A percentile compares a stretch with the other conserved stretches of the same genome.
These are phyloP conservation scores for Anisognathus igniventris DNA, from an alignment of 2,797 vertebrate species.

Conservation along the genomic window DNA sequence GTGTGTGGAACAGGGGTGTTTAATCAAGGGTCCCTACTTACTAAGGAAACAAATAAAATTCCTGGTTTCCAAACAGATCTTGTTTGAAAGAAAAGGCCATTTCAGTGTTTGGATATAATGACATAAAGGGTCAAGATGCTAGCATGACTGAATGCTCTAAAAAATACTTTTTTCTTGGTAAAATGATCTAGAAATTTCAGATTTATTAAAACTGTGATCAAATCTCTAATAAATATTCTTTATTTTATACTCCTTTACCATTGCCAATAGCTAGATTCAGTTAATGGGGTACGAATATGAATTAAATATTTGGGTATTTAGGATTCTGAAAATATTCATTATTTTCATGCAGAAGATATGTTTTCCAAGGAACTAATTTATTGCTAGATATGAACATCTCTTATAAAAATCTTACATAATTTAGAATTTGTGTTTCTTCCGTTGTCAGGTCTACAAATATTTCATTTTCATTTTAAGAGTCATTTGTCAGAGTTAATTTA, in stretches of 20 bases:
- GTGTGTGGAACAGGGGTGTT: not conserved
- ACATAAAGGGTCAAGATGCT: not conserved
- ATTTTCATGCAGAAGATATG: not conserved
- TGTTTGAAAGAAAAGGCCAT: not conserved
- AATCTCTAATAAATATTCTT: not conserved
- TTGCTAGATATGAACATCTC: not conserved
- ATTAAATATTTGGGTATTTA: not conserved
- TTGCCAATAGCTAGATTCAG: not conserved
- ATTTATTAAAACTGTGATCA: not conserved
- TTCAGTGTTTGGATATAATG: not conserved
- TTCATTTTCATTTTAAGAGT: not conserved
- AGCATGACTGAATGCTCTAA: not conserved
- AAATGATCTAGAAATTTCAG: not conserved
- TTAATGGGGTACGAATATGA: not conserved
- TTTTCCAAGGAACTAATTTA: not conserved
- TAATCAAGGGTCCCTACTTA: not conserved
- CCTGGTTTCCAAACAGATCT: not conserved
- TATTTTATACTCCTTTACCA: not conserved
- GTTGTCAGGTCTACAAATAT: not conserved
- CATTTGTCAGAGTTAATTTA: not conserved
- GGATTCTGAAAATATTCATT: not conserved
- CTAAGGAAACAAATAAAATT: not conserved
- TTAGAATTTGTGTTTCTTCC: not conserved
- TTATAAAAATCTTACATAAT: not conserved
- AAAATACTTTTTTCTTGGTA: not conserved